Evolutionary conservation across 2,113 vertebrate species (phyloP), one percentile per base, ranked within the genome.

Genomic region (Sinocyclocheilus maitianheensis): DNA sequence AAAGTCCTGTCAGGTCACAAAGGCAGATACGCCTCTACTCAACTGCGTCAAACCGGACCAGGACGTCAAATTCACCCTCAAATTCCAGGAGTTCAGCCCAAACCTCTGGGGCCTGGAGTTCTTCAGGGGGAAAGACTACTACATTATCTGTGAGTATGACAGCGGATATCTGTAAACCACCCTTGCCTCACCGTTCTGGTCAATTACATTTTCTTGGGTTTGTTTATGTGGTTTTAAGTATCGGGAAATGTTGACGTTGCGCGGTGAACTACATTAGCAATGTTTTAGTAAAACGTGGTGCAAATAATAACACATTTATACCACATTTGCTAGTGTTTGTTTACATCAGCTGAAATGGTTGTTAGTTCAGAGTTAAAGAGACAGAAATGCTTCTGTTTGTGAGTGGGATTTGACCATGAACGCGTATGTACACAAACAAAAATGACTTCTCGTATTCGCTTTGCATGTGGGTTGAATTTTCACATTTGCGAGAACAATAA

Each of bases 71-170:
- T 99, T 99, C 95, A 99, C 98, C 80, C 98, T 26, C 93, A 99
- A 99, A 94, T 99, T 99, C 93, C 98, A 99, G 93, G 98, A 99
- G 92, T 99, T 99, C 95, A 99, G 98, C 92, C 98, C 98, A 87
- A 99, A 99, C 88, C 96, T 99, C 20, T 99, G 97, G 97, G 98
- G 98, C 58, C 93, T 99, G 91, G 98, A 99, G 95, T 99, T 99
- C 96, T 96, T 97, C 95, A 97, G 95, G 92, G 96, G 97, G 88
- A 97, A 93, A 91, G 97, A 99, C 93, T 99, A 99, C 94, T 99
- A 97, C 94, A 99, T 99, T 93, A 99, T 99, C 96, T 99, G 98
- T 99, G 94, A 98, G 98, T 99, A 83, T 67, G 77, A 26, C 65
- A 83, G 58, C 1, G 16, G 55, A 37, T 72, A 60, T 24, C 16